Conservation (phyloP, 1,140 invertebrate species). For the Drosophila melanica region DNA sequence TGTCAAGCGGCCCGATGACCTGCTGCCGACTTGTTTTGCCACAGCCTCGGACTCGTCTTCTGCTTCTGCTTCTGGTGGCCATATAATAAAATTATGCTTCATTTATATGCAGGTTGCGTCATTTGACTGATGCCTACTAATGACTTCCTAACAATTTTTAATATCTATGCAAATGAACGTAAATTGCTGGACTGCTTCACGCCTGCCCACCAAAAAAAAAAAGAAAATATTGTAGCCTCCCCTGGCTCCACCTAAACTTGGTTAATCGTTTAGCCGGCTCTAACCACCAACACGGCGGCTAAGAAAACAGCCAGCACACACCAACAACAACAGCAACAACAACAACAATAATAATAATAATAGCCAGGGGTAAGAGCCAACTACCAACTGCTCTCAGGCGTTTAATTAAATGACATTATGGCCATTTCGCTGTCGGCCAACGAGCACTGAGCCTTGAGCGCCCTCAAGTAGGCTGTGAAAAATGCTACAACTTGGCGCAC, state of each 20-base stretch:
- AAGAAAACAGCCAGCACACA: conserved; percentile 37
- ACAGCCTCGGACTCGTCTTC: background rate
- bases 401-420: conserved; percentile 83
- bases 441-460: conserved; percentile 20
- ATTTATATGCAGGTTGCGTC: conserved; percentile 82
- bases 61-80: conserved; percentile 50
- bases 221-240: no score
- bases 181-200: conserved; percentile 72
- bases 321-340: conserved; percentile 15
- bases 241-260: conserved; percentile 32
- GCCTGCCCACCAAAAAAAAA: conserved; percentile 6
- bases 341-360: conserved; percentile 28
- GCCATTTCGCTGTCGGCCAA: conserved; percentile 46
- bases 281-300: conserved; percentile 47
- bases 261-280: conserved; percentile 77
- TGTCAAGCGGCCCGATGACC: conserved; percentile 48
- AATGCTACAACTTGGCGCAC: conserved; percentile 53
- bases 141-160: conserved; percentile 83
- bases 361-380: conserved; percentile 30
- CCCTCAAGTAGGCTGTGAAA: conserved; percentile 64
- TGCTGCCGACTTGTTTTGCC: background rate
- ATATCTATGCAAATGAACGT: conserved; percentile 83
- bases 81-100: conserved; percentile 82
- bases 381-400: conserved; percentile 74
- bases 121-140: conserved; percentile 82